These are phyloP conservation scores for Yasuhikotakia modesta DNA, from an alignment of 2,797 vertebrate genomes.

Conservation along the genomic window DNA sequence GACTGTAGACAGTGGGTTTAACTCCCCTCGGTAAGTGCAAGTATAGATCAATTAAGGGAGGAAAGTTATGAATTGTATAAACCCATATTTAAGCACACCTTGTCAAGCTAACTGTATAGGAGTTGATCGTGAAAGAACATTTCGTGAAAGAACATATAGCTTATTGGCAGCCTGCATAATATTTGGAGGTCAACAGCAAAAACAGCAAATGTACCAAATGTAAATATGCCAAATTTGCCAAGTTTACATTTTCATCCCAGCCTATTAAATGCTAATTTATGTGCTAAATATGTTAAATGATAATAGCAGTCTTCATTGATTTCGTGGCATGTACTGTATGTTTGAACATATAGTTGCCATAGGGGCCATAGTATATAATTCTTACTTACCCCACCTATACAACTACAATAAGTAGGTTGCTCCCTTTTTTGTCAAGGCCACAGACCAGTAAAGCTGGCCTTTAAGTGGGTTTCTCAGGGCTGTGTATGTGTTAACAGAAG, in stretches of 20 bases:
- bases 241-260: too few relatives aligned
- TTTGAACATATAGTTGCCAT: neutral
- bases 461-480: slow-evolving; percentile 45
- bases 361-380: neutral
- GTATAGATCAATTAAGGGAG: neutral
- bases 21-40: slow-evolving; percentile 94
- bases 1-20: slow-evolving; percentile 99
- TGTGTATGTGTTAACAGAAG: slow-evolving; percentile 42
- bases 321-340: neutral
- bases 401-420: neutral
- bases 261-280: too few relatives aligned
- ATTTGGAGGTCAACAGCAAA: neutral
- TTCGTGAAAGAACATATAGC: neutral
- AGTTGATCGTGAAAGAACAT: neutral
- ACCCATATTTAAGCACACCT: neutral
- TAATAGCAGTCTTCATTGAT: neutral
- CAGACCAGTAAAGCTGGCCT: slow-evolving; percentile 23
- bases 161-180: neutral
- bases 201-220: too few relatives aligned
- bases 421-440: slow-evolving; percentile 25
- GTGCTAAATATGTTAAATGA: neutral
- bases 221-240: too few relatives aligned
- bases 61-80: neutral
- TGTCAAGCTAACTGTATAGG: neutral
- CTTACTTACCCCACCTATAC: neutral